Evolutionary conservation across 1,140 invertebrate genomes (phyloP).

Genomic region (Drosophila pachea): DNA sequence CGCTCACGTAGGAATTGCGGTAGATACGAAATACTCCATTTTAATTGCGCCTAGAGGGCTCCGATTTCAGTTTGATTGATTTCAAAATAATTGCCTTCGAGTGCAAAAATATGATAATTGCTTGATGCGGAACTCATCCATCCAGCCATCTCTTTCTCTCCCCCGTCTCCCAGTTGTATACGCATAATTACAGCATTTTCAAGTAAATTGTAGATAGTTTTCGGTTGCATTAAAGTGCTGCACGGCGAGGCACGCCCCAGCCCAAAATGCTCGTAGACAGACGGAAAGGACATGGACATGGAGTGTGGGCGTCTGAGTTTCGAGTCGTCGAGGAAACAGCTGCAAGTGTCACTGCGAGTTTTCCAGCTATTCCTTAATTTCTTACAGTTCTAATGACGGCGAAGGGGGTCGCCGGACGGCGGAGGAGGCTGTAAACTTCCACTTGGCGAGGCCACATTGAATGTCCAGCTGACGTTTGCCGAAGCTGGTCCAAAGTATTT

Average conservation of each 20-base stretch:
- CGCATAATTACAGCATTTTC: no score
- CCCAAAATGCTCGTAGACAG: slow-evolving; percentile 7
- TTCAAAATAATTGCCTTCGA: no score
- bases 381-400: slow-evolving; percentile 49
- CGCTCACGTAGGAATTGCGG: no score
- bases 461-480: slow-evolving; percentile 1
- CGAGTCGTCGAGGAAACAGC: slow-evolving; percentile 37
- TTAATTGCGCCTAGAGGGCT: no score
- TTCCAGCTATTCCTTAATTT: slow-evolving; percentile 33
- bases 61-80: no score
- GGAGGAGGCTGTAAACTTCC: not conserved
- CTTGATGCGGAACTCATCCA: no score
- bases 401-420: no score
- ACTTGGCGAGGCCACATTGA: slow-evolving; percentile 17
- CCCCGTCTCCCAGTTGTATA: no score
- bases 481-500: slow-evolving; percentile 21
- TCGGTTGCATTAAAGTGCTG: slow-evolving; percentile 11
- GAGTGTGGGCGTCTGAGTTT: slow-evolving; percentile 12
- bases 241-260: slow-evolving; percentile 9
- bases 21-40: no score
- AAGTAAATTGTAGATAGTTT: no score
- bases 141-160: no score
- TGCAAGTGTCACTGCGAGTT: slow-evolving; percentile 54
- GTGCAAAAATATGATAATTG: no score
- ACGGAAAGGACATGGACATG: slow-evolving; percentile 26